Percentiles rank a stretch among this genome's conserved stretches.
These are phyloP conservation scores for Aspidoscelis tigris DNA, from an alignment of 2,113 vertebrate genomes.

Conservation along the genomic window DNA sequence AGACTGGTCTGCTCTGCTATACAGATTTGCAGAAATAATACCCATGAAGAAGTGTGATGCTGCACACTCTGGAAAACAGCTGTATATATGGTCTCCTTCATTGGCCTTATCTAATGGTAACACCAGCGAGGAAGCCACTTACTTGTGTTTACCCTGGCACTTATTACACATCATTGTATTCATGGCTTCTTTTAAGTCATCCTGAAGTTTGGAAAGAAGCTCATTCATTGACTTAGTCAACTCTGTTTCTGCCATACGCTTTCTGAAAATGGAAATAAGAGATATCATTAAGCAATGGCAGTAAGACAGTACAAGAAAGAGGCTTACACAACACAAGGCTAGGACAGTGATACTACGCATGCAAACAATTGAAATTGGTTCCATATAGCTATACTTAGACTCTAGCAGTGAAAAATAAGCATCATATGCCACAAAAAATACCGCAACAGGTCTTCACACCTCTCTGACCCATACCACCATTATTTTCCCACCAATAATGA, in stretches of 20 bases:
- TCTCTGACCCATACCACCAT: background rate
- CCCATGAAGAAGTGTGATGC: background rate
- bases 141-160: slow-evolving; percentile 95
- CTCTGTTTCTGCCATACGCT: slow-evolving; percentile 89
- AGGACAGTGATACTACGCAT: background rate
- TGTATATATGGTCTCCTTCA: background rate
- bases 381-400: background rate
- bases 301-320: background rate
- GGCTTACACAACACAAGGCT: background rate
- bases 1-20: background rate
- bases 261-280: slow-evolving; percentile 72
- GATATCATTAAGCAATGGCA: background rate
- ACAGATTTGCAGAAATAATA: background rate
- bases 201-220: slow-evolving; percentile 91
- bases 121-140: background rate
- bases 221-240: slow-evolving; percentile 90
- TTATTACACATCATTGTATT: slow-evolving; percentile 97
- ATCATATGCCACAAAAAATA: background rate
- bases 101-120: background rate
- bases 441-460: too few relatives aligned
- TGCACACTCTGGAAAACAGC: background rate
- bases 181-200: slow-evolving; percentile 94
- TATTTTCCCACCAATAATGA: background rate
- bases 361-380: background rate
- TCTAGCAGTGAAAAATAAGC: background rate